These are phyloP conservation scores for Artemisiospiza belli DNA, from an alignment of 2,113 vertebrate genomes.

Conservation along the genomic window DNA sequence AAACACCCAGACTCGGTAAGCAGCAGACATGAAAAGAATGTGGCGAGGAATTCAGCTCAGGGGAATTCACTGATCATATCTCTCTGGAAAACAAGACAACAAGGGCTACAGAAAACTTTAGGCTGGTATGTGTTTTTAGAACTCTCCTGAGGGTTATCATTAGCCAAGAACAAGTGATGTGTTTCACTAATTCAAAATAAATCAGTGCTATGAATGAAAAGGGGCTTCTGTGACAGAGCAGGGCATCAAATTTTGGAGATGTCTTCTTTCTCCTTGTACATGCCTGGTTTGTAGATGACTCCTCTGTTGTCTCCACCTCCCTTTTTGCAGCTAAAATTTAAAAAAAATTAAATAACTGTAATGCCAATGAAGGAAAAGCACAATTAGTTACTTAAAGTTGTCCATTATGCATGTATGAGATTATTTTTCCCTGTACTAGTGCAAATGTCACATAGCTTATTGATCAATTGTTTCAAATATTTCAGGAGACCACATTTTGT, in stretches of 20 bases:
- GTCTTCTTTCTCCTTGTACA: conserved; percentile 72
- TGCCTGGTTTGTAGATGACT: conserved; percentile 72
- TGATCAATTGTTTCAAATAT: background rate
- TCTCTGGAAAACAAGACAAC: background rate
- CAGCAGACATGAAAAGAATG: background rate
- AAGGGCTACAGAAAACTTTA: background rate
- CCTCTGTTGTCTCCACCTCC: conserved; percentile 60
- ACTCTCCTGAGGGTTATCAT: background rate
- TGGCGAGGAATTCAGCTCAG: background rate
- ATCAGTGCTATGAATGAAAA: background rate
- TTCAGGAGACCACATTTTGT: background rate
- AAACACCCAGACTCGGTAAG: background rate
- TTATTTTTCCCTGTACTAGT: background rate
- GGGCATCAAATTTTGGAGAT: conserved; percentile 75
- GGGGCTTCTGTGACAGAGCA: background rate
- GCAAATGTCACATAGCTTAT: background rate
- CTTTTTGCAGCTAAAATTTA: conserved; percentile 61
- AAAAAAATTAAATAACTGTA: background rate
- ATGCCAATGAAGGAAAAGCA: background rate
- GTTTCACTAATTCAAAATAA: background rate
- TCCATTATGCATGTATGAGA: background rate
- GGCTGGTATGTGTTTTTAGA: background rate
- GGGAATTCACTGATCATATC: background rate
- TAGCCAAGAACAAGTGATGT: background rate
- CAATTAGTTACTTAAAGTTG: background rate